These are phyloP conservation scores for Ivindomyrus marchei DNA, from an alignment of 2,113 vertebrate genomes.

Conservation along the genomic window DNA sequence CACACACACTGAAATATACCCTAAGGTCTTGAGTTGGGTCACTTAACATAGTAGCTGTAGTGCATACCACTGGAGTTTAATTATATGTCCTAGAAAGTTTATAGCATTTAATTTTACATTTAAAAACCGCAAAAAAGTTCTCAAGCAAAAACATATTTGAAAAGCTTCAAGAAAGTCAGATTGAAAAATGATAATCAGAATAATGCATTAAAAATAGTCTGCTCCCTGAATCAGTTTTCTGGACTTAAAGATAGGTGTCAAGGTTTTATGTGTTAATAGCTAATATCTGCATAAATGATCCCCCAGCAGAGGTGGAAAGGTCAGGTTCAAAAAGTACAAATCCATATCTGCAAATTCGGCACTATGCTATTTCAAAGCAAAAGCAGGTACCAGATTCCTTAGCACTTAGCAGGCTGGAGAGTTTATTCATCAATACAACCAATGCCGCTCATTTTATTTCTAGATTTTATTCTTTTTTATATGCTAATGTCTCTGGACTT, in stretches of 20 bases:
- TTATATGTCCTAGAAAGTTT: not conserved
- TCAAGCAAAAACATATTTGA: not conserved
- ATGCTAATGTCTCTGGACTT: too few relatives aligned
- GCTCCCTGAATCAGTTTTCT: not conserved
- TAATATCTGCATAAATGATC: not conserved
- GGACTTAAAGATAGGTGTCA: not conserved
- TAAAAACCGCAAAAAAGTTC: not conserved
- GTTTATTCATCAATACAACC: too few relatives aligned
- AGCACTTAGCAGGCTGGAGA: too few relatives aligned
- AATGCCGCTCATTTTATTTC: too few relatives aligned
- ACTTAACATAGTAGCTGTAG: not conserved
- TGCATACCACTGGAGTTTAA: not conserved
- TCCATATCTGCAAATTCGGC: not conserved
- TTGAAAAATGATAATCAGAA: not conserved
- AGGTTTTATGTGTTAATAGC: not conserved
- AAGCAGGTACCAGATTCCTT: too few relatives aligned
- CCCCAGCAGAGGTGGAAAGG: not conserved
- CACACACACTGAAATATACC: not conserved
- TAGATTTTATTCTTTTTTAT: too few relatives aligned
- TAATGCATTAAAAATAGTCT: not conserved
- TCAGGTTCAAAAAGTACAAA: not conserved
- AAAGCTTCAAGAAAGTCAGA: not conserved
- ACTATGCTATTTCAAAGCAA: too few relatives aligned
- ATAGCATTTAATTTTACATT: not conserved
- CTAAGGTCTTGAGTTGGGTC: not conserved